A percentile compares a stretch with the other conserved stretches of the same genome.
phyloP scores from a whole-genome alignment of 2,113 vertebrate species.

The Ctenomys sociabilis region DNA sequence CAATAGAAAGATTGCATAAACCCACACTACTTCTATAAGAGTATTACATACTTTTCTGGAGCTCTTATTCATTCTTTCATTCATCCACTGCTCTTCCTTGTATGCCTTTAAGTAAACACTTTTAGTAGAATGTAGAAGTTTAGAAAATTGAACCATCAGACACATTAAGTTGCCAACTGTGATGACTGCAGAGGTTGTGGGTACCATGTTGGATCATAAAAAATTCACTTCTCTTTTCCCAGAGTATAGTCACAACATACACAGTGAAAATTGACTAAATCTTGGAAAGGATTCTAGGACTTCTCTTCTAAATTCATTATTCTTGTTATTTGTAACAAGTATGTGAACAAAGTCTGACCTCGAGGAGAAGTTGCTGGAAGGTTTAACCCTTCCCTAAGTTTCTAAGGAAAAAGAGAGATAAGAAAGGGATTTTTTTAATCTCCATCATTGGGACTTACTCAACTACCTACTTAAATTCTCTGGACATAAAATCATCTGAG shows the following conservation, averaged over 20 bases:
- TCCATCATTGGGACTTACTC: not conserved
- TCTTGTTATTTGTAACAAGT: not conserved
- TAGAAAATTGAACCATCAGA: not conserved
- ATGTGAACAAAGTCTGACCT: not conserved
- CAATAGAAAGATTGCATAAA: not conserved
- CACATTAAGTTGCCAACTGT: not conserved
- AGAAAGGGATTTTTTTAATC: not conserved
- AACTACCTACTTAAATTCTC: not conserved
- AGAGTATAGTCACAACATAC: not conserved
- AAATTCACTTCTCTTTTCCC: not conserved
- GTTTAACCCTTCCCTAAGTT: not conserved
- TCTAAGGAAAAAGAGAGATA: not conserved
- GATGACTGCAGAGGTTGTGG: not conserved
- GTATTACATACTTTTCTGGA: too few relatives aligned
- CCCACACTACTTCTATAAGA: not conserved
- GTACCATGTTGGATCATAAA: not conserved
- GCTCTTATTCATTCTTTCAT: not conserved
- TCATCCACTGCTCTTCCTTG: not conserved
- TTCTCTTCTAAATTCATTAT: not conserved
- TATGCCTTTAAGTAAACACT: not conserved
- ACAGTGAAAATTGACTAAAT: not conserved
- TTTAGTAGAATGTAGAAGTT: not conserved
- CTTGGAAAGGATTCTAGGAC: accelerated
- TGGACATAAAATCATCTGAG: not conserved
- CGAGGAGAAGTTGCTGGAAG: not conserved